Conservation (phyloP, 1,140 invertebrate genomes). For the Hormaphis cornu region DNA sequence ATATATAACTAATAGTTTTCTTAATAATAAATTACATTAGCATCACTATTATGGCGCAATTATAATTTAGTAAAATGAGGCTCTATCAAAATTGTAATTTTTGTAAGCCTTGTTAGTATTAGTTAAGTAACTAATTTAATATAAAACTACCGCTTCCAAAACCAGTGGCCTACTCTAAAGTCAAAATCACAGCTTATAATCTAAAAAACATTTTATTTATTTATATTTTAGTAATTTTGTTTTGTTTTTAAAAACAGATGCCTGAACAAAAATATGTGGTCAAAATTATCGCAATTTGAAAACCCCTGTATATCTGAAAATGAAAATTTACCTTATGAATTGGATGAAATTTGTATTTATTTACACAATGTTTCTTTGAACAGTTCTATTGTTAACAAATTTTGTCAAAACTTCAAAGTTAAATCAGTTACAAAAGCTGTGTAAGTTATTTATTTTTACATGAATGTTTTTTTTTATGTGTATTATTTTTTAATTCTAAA, state of each 20-base stretch:
- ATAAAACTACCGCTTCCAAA: too few relatives aligned
- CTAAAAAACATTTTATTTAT: not conserved
- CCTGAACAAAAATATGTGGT: not conserved
- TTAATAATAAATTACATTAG: too few relatives aligned
- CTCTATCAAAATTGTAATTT: too few relatives aligned
- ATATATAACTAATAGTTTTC: too few relatives aligned
- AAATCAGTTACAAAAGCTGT: not conserved
- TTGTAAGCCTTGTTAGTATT: too few relatives aligned
- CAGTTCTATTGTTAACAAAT: not conserved
- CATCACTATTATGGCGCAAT: too few relatives aligned
- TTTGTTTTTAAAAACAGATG: not conserved
- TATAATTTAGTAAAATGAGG: too few relatives aligned
- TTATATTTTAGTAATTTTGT: not conserved
- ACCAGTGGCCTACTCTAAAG: too few relatives aligned
- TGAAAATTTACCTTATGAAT: not conserved
- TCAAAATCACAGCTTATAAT: too few relatives aligned
- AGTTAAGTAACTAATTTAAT: too few relatives aligned
- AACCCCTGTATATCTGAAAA: not conserved
- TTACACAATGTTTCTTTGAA: not conserved
- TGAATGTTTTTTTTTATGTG: not conserved
- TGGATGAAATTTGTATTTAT: not conserved
- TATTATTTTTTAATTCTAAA: not conserved
- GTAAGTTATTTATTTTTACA: not conserved
- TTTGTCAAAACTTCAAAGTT: slow-evolving; percentile 18
- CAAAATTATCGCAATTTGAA: not conserved